These are phyloP conservation scores for Diabrotica virgifera DNA, from an alignment of 1,140 invertebrate genomes.

Conservation along the genomic window DNA sequence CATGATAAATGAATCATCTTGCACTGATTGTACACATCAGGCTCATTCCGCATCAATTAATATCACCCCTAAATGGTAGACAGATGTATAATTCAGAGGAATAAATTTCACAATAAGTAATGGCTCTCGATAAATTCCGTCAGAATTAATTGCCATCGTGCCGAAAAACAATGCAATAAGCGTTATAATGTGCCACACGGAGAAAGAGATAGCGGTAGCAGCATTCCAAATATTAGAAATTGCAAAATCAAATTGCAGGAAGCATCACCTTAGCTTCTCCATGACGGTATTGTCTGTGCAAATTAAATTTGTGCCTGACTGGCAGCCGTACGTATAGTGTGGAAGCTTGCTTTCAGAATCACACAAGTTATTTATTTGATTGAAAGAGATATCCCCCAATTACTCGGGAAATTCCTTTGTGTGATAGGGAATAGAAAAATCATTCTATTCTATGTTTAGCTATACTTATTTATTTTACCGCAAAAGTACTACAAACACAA, in stretches of 20 bases:
- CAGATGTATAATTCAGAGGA: slow-evolving; percentile 8
- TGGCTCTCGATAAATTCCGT: slow-evolving; percentile 5
- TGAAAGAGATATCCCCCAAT: too few species aligned
- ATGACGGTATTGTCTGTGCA: slow-evolving; percentile 15
- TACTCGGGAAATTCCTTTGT: too few species aligned
- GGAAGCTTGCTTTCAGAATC: background rate
- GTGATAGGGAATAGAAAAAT: too few species aligned
- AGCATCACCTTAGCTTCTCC: slow-evolving; percentile 12
- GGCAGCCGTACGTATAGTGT: slow-evolving; percentile 5
- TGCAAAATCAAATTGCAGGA: slow-evolving; percentile 17
- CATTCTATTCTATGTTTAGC: too few species aligned
- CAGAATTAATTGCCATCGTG: slow-evolving; percentile 15
- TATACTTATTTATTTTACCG: too few species aligned
- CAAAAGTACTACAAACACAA: too few species aligned
- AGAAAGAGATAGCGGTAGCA: background rate
- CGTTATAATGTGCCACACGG: slow-evolving; percentile 16
- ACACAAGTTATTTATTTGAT: too few species aligned
- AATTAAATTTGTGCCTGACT: slow-evolving; percentile 20
- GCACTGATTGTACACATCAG: slow-evolving; percentile 1
- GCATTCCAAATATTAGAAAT: slow-evolving; percentile 19
- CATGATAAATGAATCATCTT: slow-evolving; percentile 1
- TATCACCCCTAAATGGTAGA: slow-evolving; percentile 2
- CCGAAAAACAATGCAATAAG: slow-evolving; percentile 19
- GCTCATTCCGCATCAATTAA: background rate
- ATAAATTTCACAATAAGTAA: slow-evolving; percentile 13